Evolutionary conservation across 30 jellyfish, hydroid and myxozoan genomes (phyloP).

Genomic region (Cassiopea andromeda): DNA sequence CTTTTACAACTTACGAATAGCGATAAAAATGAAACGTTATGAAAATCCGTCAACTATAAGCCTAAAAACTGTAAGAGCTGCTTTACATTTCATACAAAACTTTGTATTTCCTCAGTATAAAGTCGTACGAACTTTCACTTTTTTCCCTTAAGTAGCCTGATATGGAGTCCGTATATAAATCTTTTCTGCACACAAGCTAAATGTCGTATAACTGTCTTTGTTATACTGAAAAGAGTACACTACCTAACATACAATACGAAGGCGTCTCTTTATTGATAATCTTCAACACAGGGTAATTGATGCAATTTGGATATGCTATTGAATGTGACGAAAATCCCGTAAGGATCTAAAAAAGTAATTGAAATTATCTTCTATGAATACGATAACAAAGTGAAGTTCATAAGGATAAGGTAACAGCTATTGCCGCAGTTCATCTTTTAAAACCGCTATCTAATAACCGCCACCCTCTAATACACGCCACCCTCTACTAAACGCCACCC

Average conservation of each 20-base stretch:
- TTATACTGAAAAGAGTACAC: background rate
- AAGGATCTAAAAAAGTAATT: background rate
- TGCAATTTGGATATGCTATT: background rate
- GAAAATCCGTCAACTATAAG: background rate
- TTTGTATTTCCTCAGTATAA: background rate
- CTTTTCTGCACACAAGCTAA: background rate
- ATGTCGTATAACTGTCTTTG: background rate
- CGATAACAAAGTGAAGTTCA: no score
- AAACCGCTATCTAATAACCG: no score
- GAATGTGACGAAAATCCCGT: background rate
- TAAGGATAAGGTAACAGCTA: no score
- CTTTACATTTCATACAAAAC: background rate
- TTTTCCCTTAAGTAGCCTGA: background rate
- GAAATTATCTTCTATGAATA: background rate
- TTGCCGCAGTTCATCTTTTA: no score
- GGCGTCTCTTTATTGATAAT: background rate
- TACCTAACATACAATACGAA: background rate
- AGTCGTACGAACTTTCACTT: background rate
- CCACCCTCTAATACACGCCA: no score
- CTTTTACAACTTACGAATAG: background rate
- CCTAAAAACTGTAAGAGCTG: background rate
- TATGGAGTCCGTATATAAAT: background rate
- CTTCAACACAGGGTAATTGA: background rate
- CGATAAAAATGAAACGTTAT: background rate
- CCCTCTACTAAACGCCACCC: no score